phyloP scores from a whole-genome alignment of 2,113 vertebrate genomes.

The Benitochromis conjunctus region DNA sequence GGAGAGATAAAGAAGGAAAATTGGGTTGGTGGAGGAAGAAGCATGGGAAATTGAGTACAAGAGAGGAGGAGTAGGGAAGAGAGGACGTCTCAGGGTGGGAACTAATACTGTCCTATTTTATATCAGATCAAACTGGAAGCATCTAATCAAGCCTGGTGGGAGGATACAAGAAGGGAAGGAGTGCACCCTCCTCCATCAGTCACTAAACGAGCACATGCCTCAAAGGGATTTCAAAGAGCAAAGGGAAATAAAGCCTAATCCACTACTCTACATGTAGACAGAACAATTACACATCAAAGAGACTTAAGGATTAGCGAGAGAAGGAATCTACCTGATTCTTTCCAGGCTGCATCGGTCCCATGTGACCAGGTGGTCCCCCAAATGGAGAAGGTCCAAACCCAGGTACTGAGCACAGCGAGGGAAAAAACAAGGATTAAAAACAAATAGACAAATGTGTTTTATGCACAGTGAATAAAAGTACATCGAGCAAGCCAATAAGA shows the following conservation, averaged over 20 bases:
- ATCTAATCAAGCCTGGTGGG: neutral
- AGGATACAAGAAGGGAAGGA: neutral
- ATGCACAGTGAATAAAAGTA: neutral
- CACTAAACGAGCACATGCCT: conserved; percentile 7
- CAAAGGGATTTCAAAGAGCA: conserved; percentile 6
- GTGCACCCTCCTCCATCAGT: neutral
- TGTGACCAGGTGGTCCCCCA: conserved; percentile 80
- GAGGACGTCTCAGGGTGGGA: neutral
- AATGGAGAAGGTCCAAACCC: conserved; percentile 82
- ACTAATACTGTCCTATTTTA: neutral
- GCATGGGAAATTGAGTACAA: neutral
- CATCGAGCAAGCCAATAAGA: neutral
- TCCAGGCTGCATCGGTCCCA: conserved; percentile 79
- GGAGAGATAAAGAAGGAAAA: neutral
- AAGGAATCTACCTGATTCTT: conserved; percentile 79
- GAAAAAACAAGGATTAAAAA: neutral
- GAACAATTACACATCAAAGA: neutral
- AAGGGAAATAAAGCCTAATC: neutral
- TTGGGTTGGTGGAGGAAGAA: neutral
- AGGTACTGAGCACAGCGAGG: conserved; percentile 63
- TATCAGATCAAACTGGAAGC: neutral
- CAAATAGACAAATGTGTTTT: neutral
- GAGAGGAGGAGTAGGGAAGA: neutral
- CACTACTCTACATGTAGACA: neutral
- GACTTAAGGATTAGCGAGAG: neutral